Evolutionary conservation across 2,888 invertebrate genomes (phyloP).

Genomic region (Cheilosia impressa): DNA sequence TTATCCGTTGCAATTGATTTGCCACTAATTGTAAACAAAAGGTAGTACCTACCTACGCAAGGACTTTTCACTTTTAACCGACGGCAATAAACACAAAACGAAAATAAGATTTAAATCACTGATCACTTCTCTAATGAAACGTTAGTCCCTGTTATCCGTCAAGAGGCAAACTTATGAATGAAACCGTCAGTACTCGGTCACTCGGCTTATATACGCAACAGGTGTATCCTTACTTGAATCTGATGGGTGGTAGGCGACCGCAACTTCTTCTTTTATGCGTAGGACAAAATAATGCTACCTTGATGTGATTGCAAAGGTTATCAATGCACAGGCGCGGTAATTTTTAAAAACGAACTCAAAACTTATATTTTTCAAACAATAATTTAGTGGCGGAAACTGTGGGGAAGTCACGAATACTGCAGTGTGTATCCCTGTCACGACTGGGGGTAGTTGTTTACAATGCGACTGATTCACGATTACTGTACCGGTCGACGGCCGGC

Average conservation of each 20-base stretch:
- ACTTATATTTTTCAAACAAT: background rate
- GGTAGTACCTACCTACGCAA: slow-evolving; percentile 39
- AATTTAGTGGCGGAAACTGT: slow-evolving; percentile 10
- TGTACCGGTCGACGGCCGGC: slow-evolving; percentile 36
- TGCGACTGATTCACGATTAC: slow-evolving; percentile 54
- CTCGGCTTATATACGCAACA: slow-evolving; percentile 67
- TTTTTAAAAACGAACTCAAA: slow-evolving; percentile 24
- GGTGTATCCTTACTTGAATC: slow-evolving; percentile 31
- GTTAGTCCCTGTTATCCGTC: slow-evolving; percentile 39
- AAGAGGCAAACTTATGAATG: slow-evolving; percentile 58
- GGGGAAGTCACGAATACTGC: background rate
- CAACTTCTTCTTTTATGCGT: slow-evolving; percentile 20
- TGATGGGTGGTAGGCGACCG: background rate
- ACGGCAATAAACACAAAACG: slow-evolving; percentile 19
- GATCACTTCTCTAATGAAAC: slow-evolving; percentile 28
- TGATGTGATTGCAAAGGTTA: background rate
- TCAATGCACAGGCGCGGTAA: slow-evolving; percentile 55
- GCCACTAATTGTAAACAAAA: slow-evolving; percentile 14
- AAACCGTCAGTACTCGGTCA: slow-evolving; percentile 21
- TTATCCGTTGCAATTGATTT: slow-evolving; percentile 14
- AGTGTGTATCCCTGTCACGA: slow-evolving; percentile 8
- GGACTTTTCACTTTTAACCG: slow-evolving; percentile 35
- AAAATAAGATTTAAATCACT: slow-evolving; percentile 18
- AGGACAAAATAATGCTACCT: slow-evolving; percentile 23
- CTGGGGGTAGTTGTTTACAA: slow-evolving; percentile 41